Conservation (phyloP, 37 sponge, comb jelly and placozoan species). For the Petrosia ficiformis region DNA sequence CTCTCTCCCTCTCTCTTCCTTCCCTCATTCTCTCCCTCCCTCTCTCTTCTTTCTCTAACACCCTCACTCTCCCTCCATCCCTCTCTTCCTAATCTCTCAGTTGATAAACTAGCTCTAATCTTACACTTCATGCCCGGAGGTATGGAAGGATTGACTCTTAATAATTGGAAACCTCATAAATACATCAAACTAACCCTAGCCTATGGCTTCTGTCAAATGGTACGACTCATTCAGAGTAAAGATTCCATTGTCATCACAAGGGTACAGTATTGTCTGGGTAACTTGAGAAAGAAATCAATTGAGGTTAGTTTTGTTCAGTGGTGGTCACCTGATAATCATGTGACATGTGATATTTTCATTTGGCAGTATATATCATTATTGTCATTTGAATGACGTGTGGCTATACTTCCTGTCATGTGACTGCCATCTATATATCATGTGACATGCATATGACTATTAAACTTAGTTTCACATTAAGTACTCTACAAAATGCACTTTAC, state of each 20-base stretch:
- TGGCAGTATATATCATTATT: too few relatives aligned
- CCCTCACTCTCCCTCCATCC: conserved; percentile 6
- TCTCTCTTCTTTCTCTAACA: conserved; percentile 2
- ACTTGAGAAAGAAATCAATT: conserved; percentile 13
- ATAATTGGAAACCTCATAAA: background rate
- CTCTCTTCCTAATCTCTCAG: conserved; percentile 7
- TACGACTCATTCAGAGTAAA: conserved; percentile 27
- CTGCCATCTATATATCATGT: too few relatives aligned
- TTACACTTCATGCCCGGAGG: too few relatives aligned
- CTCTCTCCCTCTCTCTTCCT: background rate
- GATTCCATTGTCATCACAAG: conserved; percentile 26
- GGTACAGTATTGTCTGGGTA: conserved; percentile 29
- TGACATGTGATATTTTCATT: too few relatives aligned
- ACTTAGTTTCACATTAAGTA: too few relatives aligned
- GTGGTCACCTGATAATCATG: too few relatives aligned
- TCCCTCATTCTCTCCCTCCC: background rate
- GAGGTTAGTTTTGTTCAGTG: conserved; percentile 18
- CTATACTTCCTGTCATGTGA: too few relatives aligned
- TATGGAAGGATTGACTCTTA: too few relatives aligned
- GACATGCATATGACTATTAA: too few relatives aligned
- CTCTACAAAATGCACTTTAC: too few relatives aligned
- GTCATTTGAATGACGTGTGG: too few relatives aligned
- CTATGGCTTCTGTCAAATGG: conserved; percentile 42
- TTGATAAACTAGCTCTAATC: conserved; percentile 23
- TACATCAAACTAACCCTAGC: conserved; percentile 10